A percentile compares a stretch with the other conserved stretches of the same genome.
Evolutionary conservation across 2,888 invertebrate genomes (phyloP).

Genomic region (Drosophila picticornis): DNA sequence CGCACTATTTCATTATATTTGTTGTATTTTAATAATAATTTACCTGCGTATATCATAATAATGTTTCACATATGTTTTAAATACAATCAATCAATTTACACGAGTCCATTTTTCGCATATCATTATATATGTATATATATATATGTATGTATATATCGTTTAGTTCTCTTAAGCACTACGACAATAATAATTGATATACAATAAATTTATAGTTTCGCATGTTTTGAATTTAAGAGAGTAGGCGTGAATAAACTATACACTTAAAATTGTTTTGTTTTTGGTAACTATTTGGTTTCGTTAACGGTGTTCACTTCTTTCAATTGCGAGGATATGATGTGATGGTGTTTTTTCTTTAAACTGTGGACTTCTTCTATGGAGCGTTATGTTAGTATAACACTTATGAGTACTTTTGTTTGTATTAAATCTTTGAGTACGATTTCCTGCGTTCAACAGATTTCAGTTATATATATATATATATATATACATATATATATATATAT

Average conservation of each 20-base stretch:
- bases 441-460: conserved; percentile 46
- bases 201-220: conserved; percentile 55
- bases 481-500: conserved; percentile 7
- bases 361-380: conserved; percentile 20
- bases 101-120: conserved; percentile 54
- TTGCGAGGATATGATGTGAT: conserved; percentile 41
- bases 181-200: conserved; percentile 79
- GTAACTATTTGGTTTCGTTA: conserved; percentile 38
- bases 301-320: conserved; percentile 12
- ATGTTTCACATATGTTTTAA: conserved; percentile 70
- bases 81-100: conserved; percentile 75
- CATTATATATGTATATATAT: conserved; percentile 20
- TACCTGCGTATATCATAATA: conserved; percentile 72
- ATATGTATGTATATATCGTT: conserved; percentile 26
- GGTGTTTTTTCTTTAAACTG: conserved; percentile 13
- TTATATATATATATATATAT: no score
- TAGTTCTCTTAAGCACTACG: conserved; percentile 65
- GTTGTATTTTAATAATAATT: conserved; percentile 74
- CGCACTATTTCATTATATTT: conserved; percentile 74
- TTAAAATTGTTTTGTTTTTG: conserved; percentile 10
- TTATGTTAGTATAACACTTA: conserved; percentile 31
- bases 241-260: conserved; percentile 41
- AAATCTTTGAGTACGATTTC: conserved; percentile 26
- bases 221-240: conserved; percentile 31
- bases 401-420: conserved; percentile 7